These are phyloP conservation scores for Punctoribates punctum DNA, from an alignment of 2,888 invertebrate genomes.

Conservation along the genomic window DNA sequence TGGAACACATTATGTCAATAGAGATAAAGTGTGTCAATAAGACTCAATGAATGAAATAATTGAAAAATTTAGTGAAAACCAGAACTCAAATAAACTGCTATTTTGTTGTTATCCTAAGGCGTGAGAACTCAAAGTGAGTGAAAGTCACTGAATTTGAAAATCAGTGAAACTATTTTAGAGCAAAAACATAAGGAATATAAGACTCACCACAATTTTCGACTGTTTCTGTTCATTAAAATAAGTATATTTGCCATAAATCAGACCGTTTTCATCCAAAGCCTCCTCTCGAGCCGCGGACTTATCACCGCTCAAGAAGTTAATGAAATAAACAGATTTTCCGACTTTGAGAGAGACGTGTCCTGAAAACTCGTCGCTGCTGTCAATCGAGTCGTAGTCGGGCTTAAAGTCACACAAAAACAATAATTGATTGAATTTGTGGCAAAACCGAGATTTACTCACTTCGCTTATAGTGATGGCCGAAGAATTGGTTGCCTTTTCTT, in stretches of 20 bases:
- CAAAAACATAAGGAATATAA: neutral
- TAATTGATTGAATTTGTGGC: neutral
- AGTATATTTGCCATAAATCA: slow-evolving; percentile 35
- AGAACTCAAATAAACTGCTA: neutral
- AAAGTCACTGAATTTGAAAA: neutral
- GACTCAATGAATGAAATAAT: neutral
- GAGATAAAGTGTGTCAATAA: slow-evolving; percentile 2
- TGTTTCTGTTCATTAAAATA: slow-evolving; percentile 13
- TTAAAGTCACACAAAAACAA: neutral
- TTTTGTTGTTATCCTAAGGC: neutral
- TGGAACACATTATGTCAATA: slow-evolving; percentile 17
- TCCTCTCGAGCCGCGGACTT: slow-evolving; percentile 37
- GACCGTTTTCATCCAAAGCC: slow-evolving; percentile 18
- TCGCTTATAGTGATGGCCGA: neutral
- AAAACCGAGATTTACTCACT: neutral
- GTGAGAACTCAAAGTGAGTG: neutral
- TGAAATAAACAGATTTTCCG: slow-evolving; percentile 36
- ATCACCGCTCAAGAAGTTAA: slow-evolving; percentile 40
- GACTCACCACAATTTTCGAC: slow-evolving; percentile 38
- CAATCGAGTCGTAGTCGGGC: slow-evolving; percentile 38
- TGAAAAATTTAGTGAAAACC: neutral
- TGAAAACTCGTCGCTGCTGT: slow-evolving; percentile 39
- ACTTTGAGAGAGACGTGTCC: slow-evolving; percentile 41
- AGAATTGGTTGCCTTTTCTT: neutral
- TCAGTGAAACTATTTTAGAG: neutral